Evolutionary conservation across 2,888 invertebrate genomes (phyloP).

Genomic region (Smittia aterrima): DNA sequence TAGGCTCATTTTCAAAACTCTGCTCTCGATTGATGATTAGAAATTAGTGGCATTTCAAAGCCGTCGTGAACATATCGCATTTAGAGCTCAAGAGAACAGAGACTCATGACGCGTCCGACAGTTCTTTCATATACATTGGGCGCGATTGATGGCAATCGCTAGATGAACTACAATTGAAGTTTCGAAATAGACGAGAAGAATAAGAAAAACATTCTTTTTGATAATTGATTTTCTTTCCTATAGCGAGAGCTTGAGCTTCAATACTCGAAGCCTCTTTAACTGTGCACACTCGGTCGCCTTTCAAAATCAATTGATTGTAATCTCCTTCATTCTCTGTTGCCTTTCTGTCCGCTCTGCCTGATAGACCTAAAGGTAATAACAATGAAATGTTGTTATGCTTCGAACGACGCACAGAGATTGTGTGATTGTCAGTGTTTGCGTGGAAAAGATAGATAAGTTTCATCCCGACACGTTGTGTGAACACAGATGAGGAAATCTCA

Average conservation of each 20-base stretch:
- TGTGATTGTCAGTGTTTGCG: background rate
- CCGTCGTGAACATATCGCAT: background rate
- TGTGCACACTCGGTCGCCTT: background rate
- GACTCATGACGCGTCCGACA: background rate
- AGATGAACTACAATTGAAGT: slow-evolving; percentile 1
- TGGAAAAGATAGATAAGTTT: background rate
- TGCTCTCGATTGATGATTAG: slow-evolving; percentile 33
- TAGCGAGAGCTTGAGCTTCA: background rate
- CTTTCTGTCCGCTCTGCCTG: background rate
- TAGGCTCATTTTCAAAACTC: slow-evolving; percentile 15
- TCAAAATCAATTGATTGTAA: background rate
- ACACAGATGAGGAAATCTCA: background rate
- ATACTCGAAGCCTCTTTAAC: background rate
- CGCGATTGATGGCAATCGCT: background rate
- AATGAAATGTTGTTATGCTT: background rate
- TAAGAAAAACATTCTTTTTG: background rate
- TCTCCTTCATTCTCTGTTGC: background rate
- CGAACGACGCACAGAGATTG: background rate
- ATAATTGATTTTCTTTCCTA: slow-evolving; percentile 10
- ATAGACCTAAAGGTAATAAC: background rate
- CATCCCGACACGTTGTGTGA: background rate
- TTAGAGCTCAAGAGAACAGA: background rate
- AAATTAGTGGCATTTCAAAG: slow-evolving; percentile 34
- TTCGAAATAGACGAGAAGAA: background rate
- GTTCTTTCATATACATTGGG: background rate